A percentile compares a stretch with the other conserved stretches of the same genome.
phyloP scores from a whole-genome alignment of 2,113 vertebrate species.

The Pachyramphus minor region DNA sequence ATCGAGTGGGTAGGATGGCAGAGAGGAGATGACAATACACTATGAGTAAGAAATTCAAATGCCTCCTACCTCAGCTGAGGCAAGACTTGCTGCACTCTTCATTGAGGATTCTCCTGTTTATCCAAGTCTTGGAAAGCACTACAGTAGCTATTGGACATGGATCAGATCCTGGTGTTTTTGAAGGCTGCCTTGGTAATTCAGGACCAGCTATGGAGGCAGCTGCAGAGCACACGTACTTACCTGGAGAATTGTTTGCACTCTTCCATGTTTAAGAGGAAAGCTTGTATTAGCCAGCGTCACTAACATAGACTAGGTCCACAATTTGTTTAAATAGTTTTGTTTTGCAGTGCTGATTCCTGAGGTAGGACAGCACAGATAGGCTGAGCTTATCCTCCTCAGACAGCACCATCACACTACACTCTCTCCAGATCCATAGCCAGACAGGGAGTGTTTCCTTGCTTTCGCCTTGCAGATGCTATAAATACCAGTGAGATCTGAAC shows the following conservation, averaged over 20 bases:
- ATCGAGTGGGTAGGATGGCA: constrained; percentile 47
- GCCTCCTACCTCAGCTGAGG: constrained; percentile 37
- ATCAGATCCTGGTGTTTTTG: not conserved
- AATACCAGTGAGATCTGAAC: not conserved
- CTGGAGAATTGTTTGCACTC: not conserved
- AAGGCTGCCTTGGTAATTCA: not conserved
- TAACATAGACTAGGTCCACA: not conserved
- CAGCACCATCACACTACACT: not conserved
- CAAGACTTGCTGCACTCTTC: not conserved
- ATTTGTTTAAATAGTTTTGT: not conserved
- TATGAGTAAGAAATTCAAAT: constrained; percentile 61
- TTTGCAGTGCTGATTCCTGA: not conserved
- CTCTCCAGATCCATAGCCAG: not conserved
- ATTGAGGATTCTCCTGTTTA: constrained; percentile 16
- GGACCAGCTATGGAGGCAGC: not conserved
- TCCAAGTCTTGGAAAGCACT: not conserved
- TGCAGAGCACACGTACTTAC: not conserved
- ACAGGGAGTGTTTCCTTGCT: not conserved
- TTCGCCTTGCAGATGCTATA: not conserved
- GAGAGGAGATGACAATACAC: constrained; percentile 45
- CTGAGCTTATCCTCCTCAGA: not conserved
- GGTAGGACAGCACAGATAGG: not conserved
- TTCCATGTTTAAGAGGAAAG: not conserved
- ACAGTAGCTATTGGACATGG: not conserved
- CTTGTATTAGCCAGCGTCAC: not conserved